Evolutionary conservation across 2,888 invertebrate genomes (phyloP).

Genomic region (Psococerastis gibbosa): DNA sequence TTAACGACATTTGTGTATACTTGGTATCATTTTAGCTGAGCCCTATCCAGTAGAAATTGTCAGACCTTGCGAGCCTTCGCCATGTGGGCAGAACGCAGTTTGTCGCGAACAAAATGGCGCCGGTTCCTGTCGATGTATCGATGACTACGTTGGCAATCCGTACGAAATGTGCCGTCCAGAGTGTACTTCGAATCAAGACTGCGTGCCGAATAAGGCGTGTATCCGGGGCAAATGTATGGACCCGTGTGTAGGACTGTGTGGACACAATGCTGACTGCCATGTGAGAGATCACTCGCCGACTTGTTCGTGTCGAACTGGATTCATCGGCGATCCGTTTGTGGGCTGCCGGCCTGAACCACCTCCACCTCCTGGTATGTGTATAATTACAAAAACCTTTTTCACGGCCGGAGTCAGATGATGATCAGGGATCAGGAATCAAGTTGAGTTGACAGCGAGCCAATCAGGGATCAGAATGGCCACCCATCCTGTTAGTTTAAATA

Average conservation of each 20-base stretch:
- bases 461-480: too few relatives aligned
- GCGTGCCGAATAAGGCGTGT: slow-evolving; percentile 49
- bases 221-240: slow-evolving; percentile 58
- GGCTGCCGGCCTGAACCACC: slow-evolving; percentile 29
- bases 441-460: too few relatives aligned
- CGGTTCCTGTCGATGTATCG: slow-evolving; percentile 55
- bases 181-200: slow-evolving; percentile 60
- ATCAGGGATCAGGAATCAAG: too few relatives aligned
- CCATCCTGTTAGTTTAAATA: too few relatives aligned
- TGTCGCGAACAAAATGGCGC: slow-evolving; percentile 56
- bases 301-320: slow-evolving; percentile 53
- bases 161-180: slow-evolving; percentile 63
- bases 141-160: slow-evolving; percentile 58
- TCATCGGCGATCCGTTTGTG: slow-evolving; percentile 49
- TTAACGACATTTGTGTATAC: neutral
- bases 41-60: slow-evolving; percentile 23
- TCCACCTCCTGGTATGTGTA: slow-evolving; percentile 39
- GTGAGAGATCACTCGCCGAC: slow-evolving; percentile 57
- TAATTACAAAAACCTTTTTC: too few relatives aligned
- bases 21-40: slow-evolving; percentile 15
- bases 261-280: slow-evolving; percentile 54
- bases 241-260: slow-evolving; percentile 60
- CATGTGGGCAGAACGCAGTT: slow-evolving; percentile 60
- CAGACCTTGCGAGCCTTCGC: slow-evolving; percentile 59
- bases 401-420: too few relatives aligned